Base-by-base conservation (phyloP, 2,888 invertebrate genomes). In the Spatulosminthurus flaviceps region DNA sequence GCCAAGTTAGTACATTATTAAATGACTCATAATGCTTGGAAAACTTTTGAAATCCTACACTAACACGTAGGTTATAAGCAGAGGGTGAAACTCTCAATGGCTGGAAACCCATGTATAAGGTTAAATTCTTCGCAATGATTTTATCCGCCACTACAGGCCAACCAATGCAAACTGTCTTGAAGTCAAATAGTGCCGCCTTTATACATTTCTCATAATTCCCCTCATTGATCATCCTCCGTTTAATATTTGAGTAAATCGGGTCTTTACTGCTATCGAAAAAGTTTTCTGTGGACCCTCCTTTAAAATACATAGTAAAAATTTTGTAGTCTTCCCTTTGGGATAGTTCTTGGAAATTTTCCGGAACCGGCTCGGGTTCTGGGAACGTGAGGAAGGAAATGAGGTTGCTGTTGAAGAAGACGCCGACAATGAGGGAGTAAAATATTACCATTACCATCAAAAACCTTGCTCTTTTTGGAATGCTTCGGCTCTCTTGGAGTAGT, bases 381-480 rank as follows among this genome's bases (percentile, higher is more conserved):
- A 78, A 72, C 11, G 78, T 78, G 1, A 78, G 19, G 41, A 43
- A 78, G 0, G 78, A 78, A 4, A 78, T 78, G 11, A 78, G 42
- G 42, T 78, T 78, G 22, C 72, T 66, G 16, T 72, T 78, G 72
- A 66, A 78, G 16, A 28, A 60, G 1, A 41, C 34, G 4, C 66
- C 78, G 5, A 78, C 13, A 16, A 78, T 61, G 0, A 78, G 9
- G 0, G 78, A 16, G 43, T 42, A 78, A 21, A 78, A 72, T 1
- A 41, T 60, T 28, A 73, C 29, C 2, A 72, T 26, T 0, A 61
- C 43, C 70, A 72, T 73, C 5, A 78, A 28, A 22, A 34, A 28
- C 11, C 64, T 28, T 21, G 4, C 29, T 21, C 66, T 13, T 42
- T 11, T 19, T 1, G 78, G 78, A n/a, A 72, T 66, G 0, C 2